A percentile compares a stretch with the other conserved stretches of the same genome.
Conservation (phyloP, 2,797 vertebrate genomes). For the Eulemur coronatus region DNA sequence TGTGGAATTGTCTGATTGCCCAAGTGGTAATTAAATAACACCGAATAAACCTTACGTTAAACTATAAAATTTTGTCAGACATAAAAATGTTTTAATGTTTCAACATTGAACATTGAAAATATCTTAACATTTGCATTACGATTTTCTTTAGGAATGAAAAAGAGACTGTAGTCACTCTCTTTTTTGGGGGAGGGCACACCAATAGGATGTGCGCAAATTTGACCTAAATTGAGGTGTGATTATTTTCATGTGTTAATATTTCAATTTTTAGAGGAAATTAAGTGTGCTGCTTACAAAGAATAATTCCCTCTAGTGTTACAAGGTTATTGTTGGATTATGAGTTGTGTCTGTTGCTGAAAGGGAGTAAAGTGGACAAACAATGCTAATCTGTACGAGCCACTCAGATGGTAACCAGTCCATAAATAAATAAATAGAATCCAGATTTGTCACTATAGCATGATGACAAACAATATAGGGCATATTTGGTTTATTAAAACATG, state of each 20-base stretch:
- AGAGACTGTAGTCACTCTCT: rapidly evolving
- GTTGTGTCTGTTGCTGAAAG: not conserved
- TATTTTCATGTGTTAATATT: slow-evolving; percentile 37
- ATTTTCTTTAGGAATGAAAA: not conserved
- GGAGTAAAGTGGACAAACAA: not conserved
- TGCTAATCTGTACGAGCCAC: not conserved
- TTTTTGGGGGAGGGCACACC: not conserved
- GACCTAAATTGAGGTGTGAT: not conserved
- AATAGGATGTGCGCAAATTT: not conserved
- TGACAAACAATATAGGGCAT: not conserved
- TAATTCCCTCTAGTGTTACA: not conserved
- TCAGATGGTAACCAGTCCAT: not conserved
- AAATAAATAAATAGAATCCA: not conserved
- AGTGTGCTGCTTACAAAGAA: not conserved
- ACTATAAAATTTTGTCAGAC: not conserved
- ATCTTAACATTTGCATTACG: not conserved
- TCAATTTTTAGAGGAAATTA: not conserved
- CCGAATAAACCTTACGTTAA: not conserved
- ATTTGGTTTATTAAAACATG: not conserved
- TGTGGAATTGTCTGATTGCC: not conserved
- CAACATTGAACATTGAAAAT: not conserved
- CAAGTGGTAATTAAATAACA: not conserved
- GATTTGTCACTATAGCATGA: not conserved
- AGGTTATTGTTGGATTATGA: not conserved
- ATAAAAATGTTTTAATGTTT: not conserved